Base-by-base conservation (phyloP, 2,113 vertebrate genomes). In the Emydura subglobosa region DNA sequence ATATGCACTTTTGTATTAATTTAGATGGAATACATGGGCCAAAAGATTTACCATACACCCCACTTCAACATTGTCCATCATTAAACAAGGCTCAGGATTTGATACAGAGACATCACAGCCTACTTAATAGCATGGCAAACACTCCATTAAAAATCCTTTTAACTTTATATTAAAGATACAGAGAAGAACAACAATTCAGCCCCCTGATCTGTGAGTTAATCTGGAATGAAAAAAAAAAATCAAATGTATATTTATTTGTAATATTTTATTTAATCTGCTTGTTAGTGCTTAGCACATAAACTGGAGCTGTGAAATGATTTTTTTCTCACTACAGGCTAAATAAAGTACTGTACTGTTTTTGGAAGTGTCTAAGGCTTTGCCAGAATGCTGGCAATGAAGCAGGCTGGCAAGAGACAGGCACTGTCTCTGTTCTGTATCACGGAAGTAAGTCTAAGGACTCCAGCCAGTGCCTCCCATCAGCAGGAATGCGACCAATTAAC, bases 291-390 rank as follows among this genome's bases (percentile, higher is more conserved):
- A 81, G 82, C 80, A 80, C 95, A 95, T 91, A 78, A 93, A 92
- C 89, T 83, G 88, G 78, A 94, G 94, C 94, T 96, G 94, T 85
- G 92, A 95, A 95, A 78, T 72, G 68, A 83, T 95, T 96, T 96
- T 47, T 97, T 97, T 97, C 95, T 91, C 92, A 91, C 96, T 96
- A 82, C 78, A 27, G 90, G 54, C 94, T 96, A 93, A 95, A 89
- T 82, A 93, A 97, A 97, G 97, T 96, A 95, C 96, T 93, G 96
- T 96, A 85, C 97, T 98, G 89, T 95, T 96, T 95, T 90, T 91
- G 96, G 97, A 96, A 96, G 95, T 65, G 87, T 96, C 95, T 95
- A 53, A 59, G 93, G 91, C 89, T 49, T 86, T 94, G 94, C 96
- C 96, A 97, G 97, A 85, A 91, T 96, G 84, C 96, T 95, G 94